Base-by-base conservation (phyloP, 2,113 vertebrate species). In the Aplodontia rufa region DNA sequence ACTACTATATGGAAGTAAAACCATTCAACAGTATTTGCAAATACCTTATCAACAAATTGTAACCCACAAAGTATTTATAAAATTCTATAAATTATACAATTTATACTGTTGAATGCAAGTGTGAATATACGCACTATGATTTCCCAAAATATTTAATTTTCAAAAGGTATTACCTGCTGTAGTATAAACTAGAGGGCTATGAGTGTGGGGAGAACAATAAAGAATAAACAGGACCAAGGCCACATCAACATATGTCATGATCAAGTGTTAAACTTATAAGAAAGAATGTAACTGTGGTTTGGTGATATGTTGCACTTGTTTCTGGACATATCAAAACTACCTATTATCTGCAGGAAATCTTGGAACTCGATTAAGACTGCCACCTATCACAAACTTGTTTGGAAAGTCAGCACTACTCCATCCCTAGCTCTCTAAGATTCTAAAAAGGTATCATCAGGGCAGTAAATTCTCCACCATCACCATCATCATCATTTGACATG, bases 311-410 rank as follows among this genome's bases (percentile, higher is more conserved):
- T 84, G 45, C 26, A 8, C 20, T 60, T 22, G 37, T 76, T 94
- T 24, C 26, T 35, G 58, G 51, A 49, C 53, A 40, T 53, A 9
- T 53, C 8, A 55, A 32, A 87, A 68, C 30, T 72, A 79, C 32
- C 37, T 55, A 30, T 72, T 81, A 42, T 13, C 74, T 90, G 78
- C 81, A 40, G 49, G 49, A 81, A 90, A 80, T 72, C 69, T 2
- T 0, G 7, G 68, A 82, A 91, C 60, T 96, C 96, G 82, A 95
- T 64, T 78, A 93, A 97, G 95, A 95, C 88, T 94, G 97, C 94
- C 96, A 97, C 93, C 96, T 96, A 87, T 26, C 96, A 96, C 51
- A 40, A 76, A 85, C 55, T 81, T 93, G 22, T 74, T 83, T 84
- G 68, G 53, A 94, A 69, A 87, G 35, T 85, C 76, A 94, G 12